A percentile compares a stretch with the other conserved stretches of the same genome.
Evolutionary conservation across 2,797 vertebrate genomes (phyloP).

Genomic region (Rhadinocentrus ornatus): DNA sequence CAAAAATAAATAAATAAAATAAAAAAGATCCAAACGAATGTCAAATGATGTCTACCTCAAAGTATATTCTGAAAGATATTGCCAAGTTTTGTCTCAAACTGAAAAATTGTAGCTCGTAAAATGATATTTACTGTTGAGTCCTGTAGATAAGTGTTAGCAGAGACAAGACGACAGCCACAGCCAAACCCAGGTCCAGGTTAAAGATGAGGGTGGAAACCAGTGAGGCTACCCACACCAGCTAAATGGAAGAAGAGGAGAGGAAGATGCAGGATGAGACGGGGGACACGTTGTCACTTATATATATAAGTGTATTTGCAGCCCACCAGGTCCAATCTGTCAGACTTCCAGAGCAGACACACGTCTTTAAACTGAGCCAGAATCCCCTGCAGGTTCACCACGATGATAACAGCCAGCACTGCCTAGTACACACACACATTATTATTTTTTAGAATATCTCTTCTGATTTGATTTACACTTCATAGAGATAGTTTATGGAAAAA

Average conservation of each 20-base stretch:
- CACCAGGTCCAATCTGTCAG: constrained; percentile 90
- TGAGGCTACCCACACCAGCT: constrained; percentile 89
- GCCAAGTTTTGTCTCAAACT: not conserved
- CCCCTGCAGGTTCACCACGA: constrained; percentile 90
- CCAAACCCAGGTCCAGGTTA: constrained; percentile 89
- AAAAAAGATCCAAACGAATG: not conserved
- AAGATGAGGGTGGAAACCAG: constrained; percentile 85
- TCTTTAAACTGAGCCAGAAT: constrained; percentile 90
- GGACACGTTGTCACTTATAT: not conserved
- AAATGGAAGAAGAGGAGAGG: constrained; percentile 10
- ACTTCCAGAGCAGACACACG: constrained; percentile 87
- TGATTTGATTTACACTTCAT: not conserved
- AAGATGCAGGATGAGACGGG: not conserved
- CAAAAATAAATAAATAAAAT: not conserved
- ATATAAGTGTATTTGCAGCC: constrained; percentile 8
- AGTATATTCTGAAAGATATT: not conserved
- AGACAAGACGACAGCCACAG: constrained; percentile 80
- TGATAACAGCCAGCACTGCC: constrained; percentile 89
- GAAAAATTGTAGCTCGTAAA: constrained; percentile 1
- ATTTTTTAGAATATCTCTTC: not conserved
- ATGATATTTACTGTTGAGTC: constrained; percentile 86
- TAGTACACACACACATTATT: constrained; percentile 62
- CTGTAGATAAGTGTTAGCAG: constrained; percentile 87
- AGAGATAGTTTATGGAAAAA: not conserved
- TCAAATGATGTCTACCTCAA: not conserved